Base-by-base conservation (phyloP, 2,888 invertebrate genomes). In the Adelphocoris suturalis region DNA sequence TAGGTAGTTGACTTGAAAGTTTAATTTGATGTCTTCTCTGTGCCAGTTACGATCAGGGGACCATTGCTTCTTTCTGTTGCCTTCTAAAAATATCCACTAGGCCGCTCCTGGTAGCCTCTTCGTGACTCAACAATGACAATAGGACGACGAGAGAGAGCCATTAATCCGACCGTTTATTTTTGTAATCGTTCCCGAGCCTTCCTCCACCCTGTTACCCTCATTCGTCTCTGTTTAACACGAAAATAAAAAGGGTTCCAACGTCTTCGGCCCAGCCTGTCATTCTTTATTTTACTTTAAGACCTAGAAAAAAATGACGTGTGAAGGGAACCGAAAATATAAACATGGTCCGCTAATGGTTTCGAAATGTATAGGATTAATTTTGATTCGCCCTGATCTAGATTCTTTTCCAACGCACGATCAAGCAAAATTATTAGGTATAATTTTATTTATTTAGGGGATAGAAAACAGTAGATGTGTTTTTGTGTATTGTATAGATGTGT, bases 81-180 rank as follows among this genome's bases (percentile, higher is more conserved):
- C 27, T 12, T 68, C 68, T 68, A 68, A 68, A 68, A 68, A 68
- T 68, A 68, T 0, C 0, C 23, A n/a, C 19, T 1, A 68, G 23
- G 23, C 61, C 19, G 19, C 68, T 68, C 23, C 68, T 68, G 7
- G 23, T 68, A 68, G n/a, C 68, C 68, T 68, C 68, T 68, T 68
- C 68, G 68, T 68, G 68, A 23, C 68, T 68, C 68, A 68, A 52
- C 82, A 47, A 52, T 82, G 82, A 82, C 46, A 52, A 48, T 52
- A 82, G 27, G 82, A 47, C 28, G 37, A 13, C 2, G 27, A 48
- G 47, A 48, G 27, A 48, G 48, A 52, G 27, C 82, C 82, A 82
- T 82, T 82, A 82, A 82, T 82, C 52, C 82, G 23, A 52, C 13
- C 52, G 82, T 82, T 82, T 82, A 82, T 82, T 82, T 82, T 27